Evolutionary conservation across 2,888 invertebrate genomes (phyloP), one percentile per base, ranked within the genome.

Genomic region (Sturmia bella): DNA sequence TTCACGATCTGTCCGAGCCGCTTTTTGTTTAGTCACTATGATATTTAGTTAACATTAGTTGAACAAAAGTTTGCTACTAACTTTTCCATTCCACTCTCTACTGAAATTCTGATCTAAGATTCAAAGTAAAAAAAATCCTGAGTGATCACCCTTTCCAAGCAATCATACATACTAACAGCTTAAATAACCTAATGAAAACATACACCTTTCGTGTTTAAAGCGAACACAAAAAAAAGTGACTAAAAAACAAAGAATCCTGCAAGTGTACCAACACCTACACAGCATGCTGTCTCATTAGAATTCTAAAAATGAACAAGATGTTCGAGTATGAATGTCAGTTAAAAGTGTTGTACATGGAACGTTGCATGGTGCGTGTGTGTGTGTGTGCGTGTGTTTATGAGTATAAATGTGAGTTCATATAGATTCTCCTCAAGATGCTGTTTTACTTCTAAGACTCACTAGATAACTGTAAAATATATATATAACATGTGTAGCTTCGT

Each of bases 281-380:
- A 79, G 84, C 84, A 69, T 80, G 84, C 83, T 77, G 83, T 76
- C 83, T 73, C 85, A 84, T 84, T 84, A 81, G 83, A 84, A 84
- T 84, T 84, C 83, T 68, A 50, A 59, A 66, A 82, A 78, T 78
- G 82, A 82, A 82, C 81, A 66, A 74, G 63, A 17, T 68, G 61
- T 43, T 37, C 12, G 15, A 59, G 27, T 27, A 61, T n/a, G 27
- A 11, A 41, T 43, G 37, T n/a, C 7, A n/a, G 15, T 48, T 70
- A 15, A 17, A 2, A 50, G 37, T 57, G 24, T 32, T 32, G 7
- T 32, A n/a, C n/a, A 32, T 3, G 32, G 32, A 9, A 32, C 15
- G 17, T 41, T 5, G 1, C 19, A 0, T 6, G 19, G 39, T 19
- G 12, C 63, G 6, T 39, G 13, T n/a, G 15, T 24, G 45, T 21